These are phyloP conservation scores for Chaetodon trifascialis DNA, from an alignment of 2,113 vertebrate genomes.

Conservation along the genomic window DNA sequence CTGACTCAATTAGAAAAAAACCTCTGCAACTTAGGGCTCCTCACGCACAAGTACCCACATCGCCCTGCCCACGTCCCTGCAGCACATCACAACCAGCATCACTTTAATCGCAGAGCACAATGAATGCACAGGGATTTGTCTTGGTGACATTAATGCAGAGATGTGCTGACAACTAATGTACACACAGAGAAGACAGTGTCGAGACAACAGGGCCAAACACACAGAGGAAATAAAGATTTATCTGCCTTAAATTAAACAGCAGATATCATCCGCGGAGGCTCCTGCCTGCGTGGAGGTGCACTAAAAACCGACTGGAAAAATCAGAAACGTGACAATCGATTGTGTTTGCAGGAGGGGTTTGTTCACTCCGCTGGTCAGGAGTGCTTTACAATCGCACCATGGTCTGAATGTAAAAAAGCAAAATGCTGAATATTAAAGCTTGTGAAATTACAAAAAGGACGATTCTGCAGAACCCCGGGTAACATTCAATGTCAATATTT, in stretches of 20 bases:
- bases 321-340: background rate
- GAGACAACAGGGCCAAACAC: slow-evolving; percentile 39
- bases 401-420: background rate
- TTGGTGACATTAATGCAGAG: slow-evolving; percentile 59
- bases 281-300: background rate
- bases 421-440: background rate
- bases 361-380: background rate
- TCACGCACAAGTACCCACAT: slow-evolving; percentile 76
- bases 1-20: slow-evolving; percentile 84
- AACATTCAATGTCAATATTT: background rate
- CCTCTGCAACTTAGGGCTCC: slow-evolving; percentile 80
- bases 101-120: slow-evolving; percentile 59
- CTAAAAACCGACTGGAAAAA: background rate
- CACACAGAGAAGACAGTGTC: slow-evolving; percentile 23
- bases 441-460: background rate
- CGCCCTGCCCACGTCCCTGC: slow-evolving; percentile 75
- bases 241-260: slow-evolving; percentile 61
- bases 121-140: slow-evolving; percentile 61
- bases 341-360: background rate
- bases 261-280: slow-evolving; percentile 30
- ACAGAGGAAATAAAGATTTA: slow-evolving; percentile 49
- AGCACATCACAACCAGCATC: slow-evolving; percentile 64
- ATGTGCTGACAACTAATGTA: slow-evolving; percentile 43
- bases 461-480: background rate
- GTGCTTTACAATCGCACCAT: background rate